These are phyloP conservation scores for Coptodon bakossiorum DNA, from an alignment of 2,113 vertebrate species.

Conservation along the genomic window DNA sequence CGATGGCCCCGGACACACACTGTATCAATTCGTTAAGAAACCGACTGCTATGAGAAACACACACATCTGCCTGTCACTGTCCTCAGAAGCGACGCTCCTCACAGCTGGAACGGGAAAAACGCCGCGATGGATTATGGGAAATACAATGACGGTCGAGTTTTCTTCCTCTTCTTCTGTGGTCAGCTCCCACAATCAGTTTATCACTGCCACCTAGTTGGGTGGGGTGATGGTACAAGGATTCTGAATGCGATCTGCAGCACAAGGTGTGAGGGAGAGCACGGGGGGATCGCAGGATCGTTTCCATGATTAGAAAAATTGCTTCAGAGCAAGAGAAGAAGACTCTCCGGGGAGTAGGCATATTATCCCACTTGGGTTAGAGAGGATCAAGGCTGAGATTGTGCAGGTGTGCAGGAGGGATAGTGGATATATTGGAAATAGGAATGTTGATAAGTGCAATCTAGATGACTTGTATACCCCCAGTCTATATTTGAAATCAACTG, in stretches of 20 bases:
- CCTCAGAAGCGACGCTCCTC: background rate
- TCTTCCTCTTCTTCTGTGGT: background rate
- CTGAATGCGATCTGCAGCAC: background rate
- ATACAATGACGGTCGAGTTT: accelerated
- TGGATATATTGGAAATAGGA: background rate
- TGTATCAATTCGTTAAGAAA: background rate
- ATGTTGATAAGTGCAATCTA: background rate
- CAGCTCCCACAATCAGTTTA: background rate
- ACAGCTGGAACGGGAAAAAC: background rate
- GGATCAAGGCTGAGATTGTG: background rate
- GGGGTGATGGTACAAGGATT: background rate
- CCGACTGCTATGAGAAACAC: background rate
- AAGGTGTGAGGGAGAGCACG: background rate
- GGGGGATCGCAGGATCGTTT: background rate
- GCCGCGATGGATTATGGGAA: constrained; percentile 34
- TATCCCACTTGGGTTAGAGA: background rate
- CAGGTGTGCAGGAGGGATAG: background rate
- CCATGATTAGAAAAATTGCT: background rate
- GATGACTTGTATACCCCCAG: background rate
- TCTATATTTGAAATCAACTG: background rate
- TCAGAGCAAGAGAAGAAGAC: background rate
- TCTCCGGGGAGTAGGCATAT: background rate
- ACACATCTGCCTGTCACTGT: background rate
- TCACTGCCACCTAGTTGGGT: background rate
- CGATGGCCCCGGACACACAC: background rate